Evolutionary conservation across 1,140 invertebrate genomes (phyloP).

Genomic region (Ylistrum balloti): DNA sequence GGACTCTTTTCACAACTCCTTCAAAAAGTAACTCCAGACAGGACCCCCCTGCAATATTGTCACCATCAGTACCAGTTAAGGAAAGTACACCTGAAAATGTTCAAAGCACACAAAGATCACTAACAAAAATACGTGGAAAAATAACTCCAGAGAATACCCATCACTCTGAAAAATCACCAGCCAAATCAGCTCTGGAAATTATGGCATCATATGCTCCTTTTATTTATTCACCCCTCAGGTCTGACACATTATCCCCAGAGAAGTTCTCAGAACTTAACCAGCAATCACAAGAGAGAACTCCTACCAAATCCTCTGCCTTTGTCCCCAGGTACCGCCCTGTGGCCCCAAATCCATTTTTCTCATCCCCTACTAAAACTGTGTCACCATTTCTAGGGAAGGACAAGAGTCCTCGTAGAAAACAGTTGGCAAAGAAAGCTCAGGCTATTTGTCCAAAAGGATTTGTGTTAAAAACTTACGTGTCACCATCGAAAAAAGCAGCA

Average conservation of each 20-base stretch:
- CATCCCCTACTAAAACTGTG: constrained; percentile 46
- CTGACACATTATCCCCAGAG: constrained; percentile 22
- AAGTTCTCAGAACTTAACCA: constrained; percentile 49
- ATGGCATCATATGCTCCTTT: constrained; percentile 65
- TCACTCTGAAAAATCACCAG: constrained; percentile 36
- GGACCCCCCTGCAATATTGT: neutral
- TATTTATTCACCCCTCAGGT: constrained; percentile 57
- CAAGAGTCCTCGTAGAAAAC: constrained; percentile 71
- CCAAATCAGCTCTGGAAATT: constrained; percentile 63
- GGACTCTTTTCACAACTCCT: no score
- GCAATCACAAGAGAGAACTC: constrained; percentile 62
- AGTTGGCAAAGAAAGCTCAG: constrained; percentile 71
- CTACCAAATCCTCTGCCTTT: constrained; percentile 63
- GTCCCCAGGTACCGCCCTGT: constrained; percentile 54
- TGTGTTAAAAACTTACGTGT: constrained; percentile 70
- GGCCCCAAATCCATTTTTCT: constrained; percentile 60
- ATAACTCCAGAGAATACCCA: neutral
- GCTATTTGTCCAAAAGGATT: constrained; percentile 77
- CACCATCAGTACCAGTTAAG: neutral
- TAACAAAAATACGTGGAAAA: neutral
- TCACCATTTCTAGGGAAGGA: constrained; percentile 58
- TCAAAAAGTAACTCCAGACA: neutral
- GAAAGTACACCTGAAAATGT: neutral
- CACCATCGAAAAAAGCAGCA: constrained; percentile 76
- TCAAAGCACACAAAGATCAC: neutral